These are phyloP conservation scores for Protosalanx chinensis DNA, from an alignment of 2,797 vertebrate genomes.

Conservation along the genomic window DNA sequence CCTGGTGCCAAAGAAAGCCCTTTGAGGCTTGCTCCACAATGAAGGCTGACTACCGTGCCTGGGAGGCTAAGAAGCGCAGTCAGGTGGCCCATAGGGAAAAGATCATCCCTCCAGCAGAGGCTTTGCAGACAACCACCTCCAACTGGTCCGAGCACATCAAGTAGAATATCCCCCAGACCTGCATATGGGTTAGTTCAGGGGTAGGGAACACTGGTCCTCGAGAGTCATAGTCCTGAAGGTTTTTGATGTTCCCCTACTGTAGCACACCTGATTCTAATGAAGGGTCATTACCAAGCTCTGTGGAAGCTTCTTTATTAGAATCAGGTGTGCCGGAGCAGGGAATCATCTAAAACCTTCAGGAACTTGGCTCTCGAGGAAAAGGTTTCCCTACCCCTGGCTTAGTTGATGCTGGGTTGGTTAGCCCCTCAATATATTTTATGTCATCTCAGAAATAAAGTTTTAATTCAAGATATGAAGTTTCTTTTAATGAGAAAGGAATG, in stretches of 20 bases:
- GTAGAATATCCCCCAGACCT: background rate
- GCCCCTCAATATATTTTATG: background rate
- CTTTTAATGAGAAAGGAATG: background rate
- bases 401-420: too few relatives aligned
- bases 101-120: background rate
- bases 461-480: too few relatives aligned
- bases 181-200: background rate
- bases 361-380: too few relatives aligned
- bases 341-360: too few relatives aligned
- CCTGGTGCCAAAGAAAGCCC: constrained; percentile 2
- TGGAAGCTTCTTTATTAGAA: too few relatives aligned
- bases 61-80: constrained; percentile 7
- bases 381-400: too few relatives aligned
- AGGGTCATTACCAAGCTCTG: too few relatives aligned
- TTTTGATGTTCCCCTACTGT: too few relatives aligned
- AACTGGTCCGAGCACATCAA: constrained; percentile 1
- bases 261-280: too few relatives aligned
- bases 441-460: background rate
- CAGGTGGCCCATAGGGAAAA: background rate
- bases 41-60: constrained; percentile 16
- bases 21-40: constrained; percentile 5
- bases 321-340: too few relatives aligned
- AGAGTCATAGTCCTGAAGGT: too few relatives aligned
- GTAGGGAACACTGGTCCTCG: too few relatives aligned
- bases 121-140: constrained; percentile 11